These are phyloP conservation scores for Aspidapion aeneum DNA, from an alignment of 2,888 invertebrate genomes.

Conservation along the genomic window DNA sequence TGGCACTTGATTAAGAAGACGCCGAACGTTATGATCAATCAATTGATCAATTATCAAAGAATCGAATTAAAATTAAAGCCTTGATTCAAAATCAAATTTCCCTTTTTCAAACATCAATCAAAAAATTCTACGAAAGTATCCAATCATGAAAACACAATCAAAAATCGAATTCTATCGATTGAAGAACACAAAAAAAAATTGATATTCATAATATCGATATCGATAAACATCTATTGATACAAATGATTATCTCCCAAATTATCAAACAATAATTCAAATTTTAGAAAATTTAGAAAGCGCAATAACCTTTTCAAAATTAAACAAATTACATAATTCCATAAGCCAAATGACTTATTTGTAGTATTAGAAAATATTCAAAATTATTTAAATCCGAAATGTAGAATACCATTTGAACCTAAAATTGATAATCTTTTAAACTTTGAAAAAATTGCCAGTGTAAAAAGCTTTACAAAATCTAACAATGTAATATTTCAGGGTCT, in stretches of 20 bases:
- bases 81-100: background rate
- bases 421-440: background rate
- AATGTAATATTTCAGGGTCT: background rate
- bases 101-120: background rate
- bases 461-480: background rate
- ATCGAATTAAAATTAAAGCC: background rate
- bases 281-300: constrained; percentile 1
- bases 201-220: background rate
- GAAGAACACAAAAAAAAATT: background rate
- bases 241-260: background rate
- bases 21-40: background rate
- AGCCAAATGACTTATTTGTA: background rate
- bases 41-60: background rate
- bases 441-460: background rate
- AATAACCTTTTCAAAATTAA: constrained; percentile 7
- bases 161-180: background rate
- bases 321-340: constrained; percentile 3
- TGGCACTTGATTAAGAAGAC: background rate
- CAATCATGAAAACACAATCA: background rate
- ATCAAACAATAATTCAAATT: background rate
- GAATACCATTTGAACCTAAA: background rate
- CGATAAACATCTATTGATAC: too few relatives aligned
- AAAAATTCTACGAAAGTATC: background rate
- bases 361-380: background rate
- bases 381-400: background rate